Conservation (phyloP, 30 jellyfish, hydroid and myxozoan genomes). For the Chironex yamaguchii region DNA sequence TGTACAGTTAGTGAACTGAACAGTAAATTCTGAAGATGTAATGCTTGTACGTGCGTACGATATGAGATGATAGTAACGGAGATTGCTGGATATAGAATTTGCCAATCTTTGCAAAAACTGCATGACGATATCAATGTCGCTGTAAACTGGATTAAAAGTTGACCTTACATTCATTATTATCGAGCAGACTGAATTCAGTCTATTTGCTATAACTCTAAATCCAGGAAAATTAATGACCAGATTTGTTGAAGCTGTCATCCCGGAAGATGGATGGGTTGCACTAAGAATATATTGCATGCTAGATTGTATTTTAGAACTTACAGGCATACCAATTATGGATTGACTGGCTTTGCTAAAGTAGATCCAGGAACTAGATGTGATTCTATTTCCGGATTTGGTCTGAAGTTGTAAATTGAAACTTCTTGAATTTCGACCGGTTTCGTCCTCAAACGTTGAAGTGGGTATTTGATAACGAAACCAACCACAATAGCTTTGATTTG, state of each 20-base stretch:
- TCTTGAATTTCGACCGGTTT: slow-evolving; percentile 78
- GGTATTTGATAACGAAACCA: slow-evolving; percentile 59
- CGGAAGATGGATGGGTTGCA: slow-evolving; percentile 69
- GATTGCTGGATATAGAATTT: not conserved
- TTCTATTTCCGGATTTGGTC: not conserved
- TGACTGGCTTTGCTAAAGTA: slow-evolving; percentile 36
- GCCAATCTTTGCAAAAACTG: slow-evolving; percentile 44
- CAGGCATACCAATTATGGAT: slow-evolving; percentile 49
- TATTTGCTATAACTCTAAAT: not conserved
- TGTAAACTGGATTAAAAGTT: slow-evolving; percentile 36
- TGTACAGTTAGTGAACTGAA: slow-evolving; percentile 69
- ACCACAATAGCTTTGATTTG: slow-evolving; percentile 67
- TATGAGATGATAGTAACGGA: slow-evolving; percentile 44
- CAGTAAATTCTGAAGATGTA: slow-evolving; percentile 7
- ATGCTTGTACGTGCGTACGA: slow-evolving; percentile 40
- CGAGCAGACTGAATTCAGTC: slow-evolving; percentile 18
- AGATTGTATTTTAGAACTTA: slow-evolving; percentile 17
- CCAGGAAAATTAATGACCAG: slow-evolving; percentile 43
- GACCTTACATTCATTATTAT: slow-evolving; percentile 8
- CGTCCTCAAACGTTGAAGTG: slow-evolving; percentile 55
- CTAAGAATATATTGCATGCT: slow-evolving; percentile 23
- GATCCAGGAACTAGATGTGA: slow-evolving; percentile 5
- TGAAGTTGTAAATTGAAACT: slow-evolving; percentile 53
- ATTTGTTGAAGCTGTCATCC: slow-evolving; percentile 23
- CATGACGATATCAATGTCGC: slow-evolving; percentile 53